Percentiles rank a stretch among this genome's conserved stretches.
These are phyloP conservation scores for Metacarcinus magister DNA, from an alignment of 2,888 invertebrate species.

Conservation along the genomic window DNA sequence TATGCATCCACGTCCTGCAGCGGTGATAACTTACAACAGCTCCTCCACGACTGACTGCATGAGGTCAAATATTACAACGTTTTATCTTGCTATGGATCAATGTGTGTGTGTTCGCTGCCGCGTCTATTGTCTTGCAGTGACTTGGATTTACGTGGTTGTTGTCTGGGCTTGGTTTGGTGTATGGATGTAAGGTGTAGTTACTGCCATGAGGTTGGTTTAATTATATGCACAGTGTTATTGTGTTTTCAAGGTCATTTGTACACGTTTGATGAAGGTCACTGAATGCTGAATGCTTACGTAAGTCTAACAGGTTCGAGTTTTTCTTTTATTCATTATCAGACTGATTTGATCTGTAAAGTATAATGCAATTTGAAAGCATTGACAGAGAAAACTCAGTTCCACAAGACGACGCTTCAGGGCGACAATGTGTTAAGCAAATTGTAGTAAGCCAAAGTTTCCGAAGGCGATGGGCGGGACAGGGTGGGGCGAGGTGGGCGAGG, in stretches of 20 bases:
- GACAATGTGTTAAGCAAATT: background rate
- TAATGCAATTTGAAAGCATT: background rate
- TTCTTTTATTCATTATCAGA: background rate
- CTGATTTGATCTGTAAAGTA: background rate
- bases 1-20: background rate
- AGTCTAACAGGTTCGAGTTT: background rate
- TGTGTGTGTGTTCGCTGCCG: background rate
- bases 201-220: conserved; percentile 20
- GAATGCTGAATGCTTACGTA: background rate
- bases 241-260: background rate
- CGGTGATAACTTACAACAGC: background rate
- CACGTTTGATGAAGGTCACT: background rate
- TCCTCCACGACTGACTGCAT: background rate
- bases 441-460: background rate
- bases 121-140: background rate
- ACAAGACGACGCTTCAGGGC: background rate
- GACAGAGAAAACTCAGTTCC: background rate
- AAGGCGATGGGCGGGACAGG: background rate
- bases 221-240: conserved; percentile 7
- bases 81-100: background rate
- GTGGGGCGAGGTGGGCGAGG: background rate
- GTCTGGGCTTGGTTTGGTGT: background rate
- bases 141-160: background rate
- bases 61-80: background rate
- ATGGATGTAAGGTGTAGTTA: background rate